A percentile compares a stretch with the other conserved stretches of the same genome.
These are phyloP conservation scores for Thecocarcelia acutangulata DNA, from an alignment of 2,888 invertebrate genomes.

Conservation along the genomic window DNA sequence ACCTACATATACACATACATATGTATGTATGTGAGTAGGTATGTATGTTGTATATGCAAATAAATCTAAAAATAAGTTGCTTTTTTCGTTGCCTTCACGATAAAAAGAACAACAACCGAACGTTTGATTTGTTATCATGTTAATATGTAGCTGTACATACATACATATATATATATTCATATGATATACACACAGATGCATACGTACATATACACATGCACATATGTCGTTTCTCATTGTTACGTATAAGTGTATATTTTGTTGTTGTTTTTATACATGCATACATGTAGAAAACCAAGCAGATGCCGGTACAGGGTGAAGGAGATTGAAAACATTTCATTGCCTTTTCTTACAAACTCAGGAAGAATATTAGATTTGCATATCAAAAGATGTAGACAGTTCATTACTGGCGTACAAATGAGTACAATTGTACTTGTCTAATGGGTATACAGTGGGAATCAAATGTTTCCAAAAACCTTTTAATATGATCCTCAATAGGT, in stretches of 20 bases:
- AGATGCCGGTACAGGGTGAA: not conserved
- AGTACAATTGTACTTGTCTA: conserved; percentile 28
- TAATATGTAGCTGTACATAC: not conserved
- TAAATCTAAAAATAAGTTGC: not conserved
- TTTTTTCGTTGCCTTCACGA: too few relatives aligned
- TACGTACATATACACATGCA: not conserved
- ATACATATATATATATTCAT: not conserved
- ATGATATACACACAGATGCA: not conserved
- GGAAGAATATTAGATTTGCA: conserved; percentile 4
- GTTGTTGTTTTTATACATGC: too few relatives aligned
- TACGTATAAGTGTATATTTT: too few relatives aligned
- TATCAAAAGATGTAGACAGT: not conserved
- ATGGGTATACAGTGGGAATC: not conserved
- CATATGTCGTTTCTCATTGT: too few relatives aligned
- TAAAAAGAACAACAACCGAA: too few relatives aligned
- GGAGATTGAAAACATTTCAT: not conserved
- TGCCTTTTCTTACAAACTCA: conserved; percentile 5
- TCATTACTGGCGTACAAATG: not conserved
- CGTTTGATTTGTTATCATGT: too few relatives aligned
- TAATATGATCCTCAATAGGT: not conserved
- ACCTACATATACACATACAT: not conserved
- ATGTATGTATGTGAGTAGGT: not conserved
- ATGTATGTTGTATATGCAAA: conserved; percentile 6
- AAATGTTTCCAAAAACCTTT: not conserved
- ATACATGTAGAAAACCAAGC: not conserved